Evolutionary conservation across 2,888 invertebrate species (phyloP).

Genomic region (Ypsolopha scabrella): DNA sequence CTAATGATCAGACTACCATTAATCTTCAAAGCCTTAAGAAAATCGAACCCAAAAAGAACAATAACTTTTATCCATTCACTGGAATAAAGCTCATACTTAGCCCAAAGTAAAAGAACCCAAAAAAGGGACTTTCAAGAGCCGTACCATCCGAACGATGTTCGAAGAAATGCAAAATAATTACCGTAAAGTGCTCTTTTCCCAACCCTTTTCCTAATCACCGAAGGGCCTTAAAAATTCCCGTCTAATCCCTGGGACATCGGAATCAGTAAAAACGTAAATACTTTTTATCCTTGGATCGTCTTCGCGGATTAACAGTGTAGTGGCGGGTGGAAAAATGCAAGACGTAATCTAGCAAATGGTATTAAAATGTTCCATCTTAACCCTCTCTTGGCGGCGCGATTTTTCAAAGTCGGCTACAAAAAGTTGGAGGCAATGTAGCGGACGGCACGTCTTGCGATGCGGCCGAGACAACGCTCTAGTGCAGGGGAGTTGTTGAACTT

Average conservation of each 20-base stretch:
- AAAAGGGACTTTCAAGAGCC: constrained; percentile 24
- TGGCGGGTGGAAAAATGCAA: constrained; percentile 61
- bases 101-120: background rate
- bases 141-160: constrained; percentile 25
- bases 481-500: constrained; percentile 23
- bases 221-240: constrained; percentile 54
- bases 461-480: constrained; percentile 34
- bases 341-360: constrained; percentile 70
- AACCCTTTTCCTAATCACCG: constrained; percentile 57
- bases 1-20: too few species aligned
- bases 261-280: constrained; percentile 64
- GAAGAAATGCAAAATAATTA: constrained; percentile 62
- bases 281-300: constrained; percentile 59
- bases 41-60: too few species aligned
- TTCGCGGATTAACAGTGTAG: constrained; percentile 65
- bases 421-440: constrained; percentile 64
- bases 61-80: too few species aligned
- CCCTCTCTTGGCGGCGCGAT: constrained; percentile 60
- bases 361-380: constrained; percentile 68
- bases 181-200: constrained; percentile 43
- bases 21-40: too few species aligned
- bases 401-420: constrained; percentile 58
- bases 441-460: constrained; percentile 63
- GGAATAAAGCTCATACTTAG: too few species aligned
- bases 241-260: constrained; percentile 51